Base-by-base conservation (phyloP, 2,113 vertebrate genomes). In the Gobio gobio region DNA sequence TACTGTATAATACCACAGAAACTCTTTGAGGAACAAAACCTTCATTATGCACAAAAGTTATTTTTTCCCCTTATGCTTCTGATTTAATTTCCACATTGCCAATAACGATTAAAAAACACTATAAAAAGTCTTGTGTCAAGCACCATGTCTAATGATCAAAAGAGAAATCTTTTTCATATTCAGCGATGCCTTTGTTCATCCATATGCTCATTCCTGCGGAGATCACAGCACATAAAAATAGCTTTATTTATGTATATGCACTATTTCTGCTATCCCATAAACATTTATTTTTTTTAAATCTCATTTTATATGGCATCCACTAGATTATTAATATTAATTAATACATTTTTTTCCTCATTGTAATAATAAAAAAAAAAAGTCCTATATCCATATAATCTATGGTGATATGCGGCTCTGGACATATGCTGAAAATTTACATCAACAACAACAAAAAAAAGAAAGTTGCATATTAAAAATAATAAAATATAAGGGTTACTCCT, bases 1-100 rank as follows among this genome's bases (percentile, higher is more conserved):
- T 94, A 90, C 89, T 80, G 92, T 92, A 92, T 92, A 93, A 94
- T 92, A 88, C 87, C 87, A 86, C 84, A 77, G 88, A 92, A 86
- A 91, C 90, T 93, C 78, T 94, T 92, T 90, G 82, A 80, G 58
- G 86, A 64, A 88, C 87, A 78, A 78, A 87, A 89, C 91, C 89
- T 90, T 91, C 91, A 92, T 90, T 88, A 93, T 92, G 73, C 91
- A 90, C 63, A 90, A 90, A 92, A 92, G 90, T 89, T 86, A 13
- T 56, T 88, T 87, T 90, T 89, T 88, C 40, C 40, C 33, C 68
- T 63, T 87, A 86, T 6, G 24, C 24, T 78, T 78, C 33, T 22
- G 33, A 78, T 78, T 78, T 51, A 18, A 75, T 75, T 49, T 76
- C n/a, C 73, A 76, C n/a, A 54, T 76, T 51, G 73, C 73, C 73